Percentiles rank a stretch among this genome's conserved stretches.
These are phyloP conservation scores for Lampropteryx suffumata DNA, from an alignment of 2,888 invertebrate genomes.

Conservation along the genomic window DNA sequence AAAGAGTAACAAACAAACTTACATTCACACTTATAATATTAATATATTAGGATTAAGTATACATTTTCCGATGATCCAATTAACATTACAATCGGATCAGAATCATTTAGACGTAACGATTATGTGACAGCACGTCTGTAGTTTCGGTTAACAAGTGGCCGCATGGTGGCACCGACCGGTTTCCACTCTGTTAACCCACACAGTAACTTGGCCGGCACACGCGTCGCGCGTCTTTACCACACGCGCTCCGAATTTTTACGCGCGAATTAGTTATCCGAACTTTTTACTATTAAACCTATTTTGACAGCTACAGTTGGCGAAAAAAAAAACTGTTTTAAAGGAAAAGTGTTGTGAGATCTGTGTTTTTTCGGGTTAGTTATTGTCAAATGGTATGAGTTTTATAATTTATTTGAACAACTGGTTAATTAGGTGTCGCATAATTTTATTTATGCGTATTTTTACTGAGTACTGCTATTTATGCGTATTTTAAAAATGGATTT, in stretches of 20 bases:
- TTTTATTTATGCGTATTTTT: slow-evolving; percentile 14
- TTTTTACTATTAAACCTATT: slow-evolving; percentile 29
- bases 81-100: slow-evolving; percentile 33
- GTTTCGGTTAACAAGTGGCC: slow-evolving; percentile 33
- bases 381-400: slow-evolving; percentile 55
- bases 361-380: slow-evolving; percentile 30
- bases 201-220: slow-evolving; percentile 67
- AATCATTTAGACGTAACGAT: slow-evolving; percentile 29
- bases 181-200: slow-evolving; percentile 60
- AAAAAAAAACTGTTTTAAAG: slow-evolving; percentile 42
- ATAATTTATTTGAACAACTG: slow-evolving; percentile 59
- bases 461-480: no score
- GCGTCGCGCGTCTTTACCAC: slow-evolving; percentile 70
- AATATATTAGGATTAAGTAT: no score
- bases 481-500: no score
- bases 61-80: slow-evolving; percentile 21
- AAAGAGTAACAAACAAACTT: no score
- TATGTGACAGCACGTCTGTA: slow-evolving; percentile 27
- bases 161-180: slow-evolving; percentile 49
- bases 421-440: slow-evolving; percentile 38
- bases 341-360: slow-evolving; percentile 26
- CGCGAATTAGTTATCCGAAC: slow-evolving; percentile 28
- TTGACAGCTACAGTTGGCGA: slow-evolving; percentile 11
- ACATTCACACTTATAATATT: no score
- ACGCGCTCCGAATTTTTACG: slow-evolving; percentile 53